Percentiles rank a stretch among this genome's conserved stretches.
These are phyloP conservation scores for Platysteira castanea DNA, from an alignment of 2,113 vertebrate genomes.

Conservation along the genomic window DNA sequence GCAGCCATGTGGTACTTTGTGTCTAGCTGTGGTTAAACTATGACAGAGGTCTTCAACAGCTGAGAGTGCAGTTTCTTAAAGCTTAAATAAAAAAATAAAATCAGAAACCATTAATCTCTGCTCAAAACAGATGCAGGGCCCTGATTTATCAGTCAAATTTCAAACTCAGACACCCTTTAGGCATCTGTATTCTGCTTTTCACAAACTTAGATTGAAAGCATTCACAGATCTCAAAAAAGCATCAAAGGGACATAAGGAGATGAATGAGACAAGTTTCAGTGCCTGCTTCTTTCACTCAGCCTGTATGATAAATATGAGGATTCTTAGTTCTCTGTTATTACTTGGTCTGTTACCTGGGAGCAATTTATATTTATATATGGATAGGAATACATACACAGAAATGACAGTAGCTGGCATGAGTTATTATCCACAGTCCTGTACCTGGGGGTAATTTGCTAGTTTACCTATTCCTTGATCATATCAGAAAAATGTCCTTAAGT, in stretches of 20 bases:
- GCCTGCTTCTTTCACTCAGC: neutral
- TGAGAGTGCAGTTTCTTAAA: neutral
- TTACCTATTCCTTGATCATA: neutral
- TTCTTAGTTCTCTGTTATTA: neutral
- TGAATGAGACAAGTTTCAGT: neutral
- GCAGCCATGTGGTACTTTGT: neutral
- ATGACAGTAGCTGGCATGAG: neutral
- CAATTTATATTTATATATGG: neutral
- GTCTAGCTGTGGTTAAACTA: neutral
- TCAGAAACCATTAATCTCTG: neutral
- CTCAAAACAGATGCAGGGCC: neutral
- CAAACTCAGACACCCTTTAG: neutral
- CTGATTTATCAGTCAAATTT: neutral
- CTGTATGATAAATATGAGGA: neutral
- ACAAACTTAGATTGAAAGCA: neutral
- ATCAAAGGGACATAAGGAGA: neutral
- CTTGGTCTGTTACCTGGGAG: neutral
- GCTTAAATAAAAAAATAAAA: neutral
- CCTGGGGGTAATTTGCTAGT: neutral
- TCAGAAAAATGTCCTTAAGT: neutral
- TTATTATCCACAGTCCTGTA: neutral
- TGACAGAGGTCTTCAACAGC: neutral
- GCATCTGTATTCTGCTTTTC: neutral
- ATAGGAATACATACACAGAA: neutral
- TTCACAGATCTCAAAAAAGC: neutral